phyloP scores from a whole-genome alignment of 2,888 invertebrate genomes.

The Drosophila picticornis region DNA sequence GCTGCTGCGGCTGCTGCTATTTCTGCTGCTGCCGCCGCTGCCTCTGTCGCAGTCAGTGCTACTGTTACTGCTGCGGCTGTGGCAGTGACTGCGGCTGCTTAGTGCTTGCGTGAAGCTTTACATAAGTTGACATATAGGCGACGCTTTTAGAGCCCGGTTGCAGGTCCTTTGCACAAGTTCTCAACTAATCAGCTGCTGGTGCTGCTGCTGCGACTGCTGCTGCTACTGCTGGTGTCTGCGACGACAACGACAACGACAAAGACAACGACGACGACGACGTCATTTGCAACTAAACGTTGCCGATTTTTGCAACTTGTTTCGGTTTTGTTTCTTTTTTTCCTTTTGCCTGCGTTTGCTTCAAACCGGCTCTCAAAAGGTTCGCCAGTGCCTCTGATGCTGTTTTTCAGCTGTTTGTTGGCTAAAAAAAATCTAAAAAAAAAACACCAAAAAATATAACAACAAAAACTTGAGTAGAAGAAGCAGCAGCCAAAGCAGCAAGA shows the following conservation, averaged over 20 bases:
- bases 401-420: constrained; percentile 70
- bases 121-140: constrained; percentile 72
- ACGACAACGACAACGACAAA: constrained; percentile 8
- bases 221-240: constrained; percentile 35
- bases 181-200: constrained; percentile 70
- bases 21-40: background rate
- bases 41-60: background rate
- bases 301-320: constrained; percentile 56
- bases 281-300: constrained; percentile 56
- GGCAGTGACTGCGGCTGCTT: constrained; percentile 16
- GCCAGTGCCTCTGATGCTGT: constrained; percentile 61
- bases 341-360: constrained; percentile 50
- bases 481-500: constrained; percentile 12
- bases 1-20: constrained; percentile 2
- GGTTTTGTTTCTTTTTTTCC: constrained; percentile 21
- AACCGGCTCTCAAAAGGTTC: constrained; percentile 75
- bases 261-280: constrained; percentile 36
- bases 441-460: constrained; percentile 9
- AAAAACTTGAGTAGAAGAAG: constrained; percentile 21
- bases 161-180: constrained; percentile 78
- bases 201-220: constrained; percentile 50
- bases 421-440: constrained; percentile 25
- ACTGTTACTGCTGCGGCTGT: constrained; percentile 16
- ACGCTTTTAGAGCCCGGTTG: constrained; percentile 72
- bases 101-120: constrained; percentile 58